Evolutionary conservation across 1,140 invertebrate genomes (phyloP).

Genomic region (Melanaphis sacchari): DNA sequence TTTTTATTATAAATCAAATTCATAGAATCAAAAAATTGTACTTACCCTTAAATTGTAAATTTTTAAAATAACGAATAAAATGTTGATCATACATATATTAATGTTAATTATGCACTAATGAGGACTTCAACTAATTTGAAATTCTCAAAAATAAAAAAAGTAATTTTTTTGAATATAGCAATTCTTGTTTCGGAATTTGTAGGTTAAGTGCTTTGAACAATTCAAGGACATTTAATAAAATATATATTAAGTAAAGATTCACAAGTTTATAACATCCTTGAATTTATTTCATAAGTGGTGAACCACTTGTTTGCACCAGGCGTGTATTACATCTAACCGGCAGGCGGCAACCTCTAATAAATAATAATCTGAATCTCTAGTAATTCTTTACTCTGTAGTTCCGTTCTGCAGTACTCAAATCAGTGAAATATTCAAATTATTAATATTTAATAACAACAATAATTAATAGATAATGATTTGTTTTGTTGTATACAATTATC

Average conservation of each 20-base stretch:
- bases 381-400: too few species aligned
- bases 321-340: background rate
- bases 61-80: background rate
- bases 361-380: too few species aligned
- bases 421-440: too few species aligned
- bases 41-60: background rate
- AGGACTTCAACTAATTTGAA: background rate
- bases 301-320: background rate
- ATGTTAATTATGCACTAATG: background rate
- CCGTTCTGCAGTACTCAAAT: too few species aligned
- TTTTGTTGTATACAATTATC: too few species aligned
- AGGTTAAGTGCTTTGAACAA: slow-evolving; percentile 35
- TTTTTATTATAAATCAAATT: background rate
- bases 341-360: background rate
- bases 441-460: too few species aligned
- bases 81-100: background rate
- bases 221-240: slow-evolving; percentile 27
- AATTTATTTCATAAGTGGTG: background rate
- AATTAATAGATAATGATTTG: too few species aligned
- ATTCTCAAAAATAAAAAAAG: slow-evolving; percentile 13
- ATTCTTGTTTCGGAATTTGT: slow-evolving; percentile 43
- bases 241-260: background rate
- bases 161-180: slow-evolving; percentile 32
- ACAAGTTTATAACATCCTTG: slow-evolving; percentile 22
- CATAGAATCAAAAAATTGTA: background rate